Percentiles rank a stretch among this genome's conserved stretches.
Conservation (phyloP, 2,888 invertebrate genomes). For the Xestoiulus laeticollis region DNA sequence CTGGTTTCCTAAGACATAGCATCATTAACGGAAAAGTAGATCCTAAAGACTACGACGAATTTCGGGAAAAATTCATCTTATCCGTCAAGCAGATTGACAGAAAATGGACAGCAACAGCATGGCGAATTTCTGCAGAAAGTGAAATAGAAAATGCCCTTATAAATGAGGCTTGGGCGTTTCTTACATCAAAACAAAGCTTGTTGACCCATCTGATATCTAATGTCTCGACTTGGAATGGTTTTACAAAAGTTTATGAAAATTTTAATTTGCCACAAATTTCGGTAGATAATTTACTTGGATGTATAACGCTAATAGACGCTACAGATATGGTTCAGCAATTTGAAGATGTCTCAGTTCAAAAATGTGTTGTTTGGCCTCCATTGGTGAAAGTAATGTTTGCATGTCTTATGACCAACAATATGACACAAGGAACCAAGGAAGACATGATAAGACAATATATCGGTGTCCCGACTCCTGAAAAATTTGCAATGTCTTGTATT, state of each 20-base stretch:
- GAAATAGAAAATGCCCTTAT: neutral
- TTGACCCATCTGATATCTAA: neutral
- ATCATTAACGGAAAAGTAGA: neutral
- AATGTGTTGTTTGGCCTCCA: neutral
- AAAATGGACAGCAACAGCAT: neutral
- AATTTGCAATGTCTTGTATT: neutral
- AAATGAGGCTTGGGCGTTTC: neutral
- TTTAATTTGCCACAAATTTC: neutral
- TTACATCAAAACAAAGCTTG: neutral
- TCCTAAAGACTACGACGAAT: neutral
- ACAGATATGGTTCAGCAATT: neutral
- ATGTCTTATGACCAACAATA: neutral
- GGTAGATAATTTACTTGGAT: neutral
- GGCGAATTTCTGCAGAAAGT: neutral
- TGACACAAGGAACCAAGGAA: neutral
- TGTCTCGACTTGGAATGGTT: neutral
- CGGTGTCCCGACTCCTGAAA: neutral
- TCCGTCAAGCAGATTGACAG: neutral
- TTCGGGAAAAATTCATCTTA: neutral
- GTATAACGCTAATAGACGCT: neutral
- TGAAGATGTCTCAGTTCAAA: neutral
- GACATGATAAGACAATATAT: neutral
- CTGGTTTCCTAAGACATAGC: neutral
- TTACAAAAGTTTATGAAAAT: neutral
- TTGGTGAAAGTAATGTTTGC: neutral